phyloP scores from a whole-genome alignment of 2,797 vertebrate genomes.

The Clarias platycephalus region DNA sequence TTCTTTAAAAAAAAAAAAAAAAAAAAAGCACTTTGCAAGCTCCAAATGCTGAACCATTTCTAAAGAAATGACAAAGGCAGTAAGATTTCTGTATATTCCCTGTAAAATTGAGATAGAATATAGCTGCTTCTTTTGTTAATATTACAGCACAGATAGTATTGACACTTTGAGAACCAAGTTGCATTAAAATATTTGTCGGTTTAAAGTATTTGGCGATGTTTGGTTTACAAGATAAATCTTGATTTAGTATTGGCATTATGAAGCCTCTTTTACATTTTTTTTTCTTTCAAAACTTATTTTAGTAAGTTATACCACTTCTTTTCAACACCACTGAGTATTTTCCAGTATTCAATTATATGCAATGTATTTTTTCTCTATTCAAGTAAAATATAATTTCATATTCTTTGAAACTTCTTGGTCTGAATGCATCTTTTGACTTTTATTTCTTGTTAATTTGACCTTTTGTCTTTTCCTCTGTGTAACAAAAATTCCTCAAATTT shows the following conservation, averaged over 20 bases:
- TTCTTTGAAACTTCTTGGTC: slow-evolving; percentile 3
- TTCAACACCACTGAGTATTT: slow-evolving; percentile 16
- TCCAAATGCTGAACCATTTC: slow-evolving; percentile 46
- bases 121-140: slow-evolving; percentile 44
- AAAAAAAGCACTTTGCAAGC: slow-evolving; percentile 63
- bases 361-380: slow-evolving; percentile 67
- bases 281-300: not conserved
- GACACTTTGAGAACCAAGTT: slow-evolving; percentile 42
- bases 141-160: slow-evolving; percentile 26
- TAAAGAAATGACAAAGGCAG: slow-evolving; percentile 45
- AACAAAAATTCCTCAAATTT: not conserved
- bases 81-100: slow-evolving; percentile 30
- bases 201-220: slow-evolving; percentile 27
- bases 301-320: slow-evolving; percentile 5
- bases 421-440: not conserved
- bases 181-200: slow-evolving; percentile 45
- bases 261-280: slow-evolving; percentile 1
- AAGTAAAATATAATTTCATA: slow-evolving; percentile 43
- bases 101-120: slow-evolving; percentile 36
- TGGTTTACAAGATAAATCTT: slow-evolving; percentile 16
- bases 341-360: slow-evolving; percentile 32
- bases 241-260: slow-evolving; percentile 1
- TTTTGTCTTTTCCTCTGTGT: not conserved
- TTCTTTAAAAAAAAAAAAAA: no score
- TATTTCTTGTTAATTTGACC: not conserved